These are phyloP conservation scores for Geotrupes spiniger DNA, from an alignment of 2,888 invertebrate genomes.

Conservation along the genomic window DNA sequence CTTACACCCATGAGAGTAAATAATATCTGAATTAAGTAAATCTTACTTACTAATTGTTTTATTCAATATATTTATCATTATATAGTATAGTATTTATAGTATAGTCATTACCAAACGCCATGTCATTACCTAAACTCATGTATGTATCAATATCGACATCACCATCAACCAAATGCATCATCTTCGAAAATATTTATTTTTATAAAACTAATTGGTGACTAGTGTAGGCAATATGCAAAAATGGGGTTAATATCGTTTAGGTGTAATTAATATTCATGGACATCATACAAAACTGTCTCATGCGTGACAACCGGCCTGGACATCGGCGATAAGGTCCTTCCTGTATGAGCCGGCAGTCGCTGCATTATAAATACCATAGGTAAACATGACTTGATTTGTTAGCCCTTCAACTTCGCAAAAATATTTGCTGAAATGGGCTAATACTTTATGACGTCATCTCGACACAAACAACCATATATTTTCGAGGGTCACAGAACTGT, in stretches of 20 bases:
- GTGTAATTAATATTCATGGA: conserved; percentile 12
- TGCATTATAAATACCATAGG: conserved; percentile 23
- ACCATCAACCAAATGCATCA: no score
- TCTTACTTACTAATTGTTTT: no score
- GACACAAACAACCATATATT: conserved; percentile 19
- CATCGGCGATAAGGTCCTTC: conserved; percentile 13
- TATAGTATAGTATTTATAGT: no score
- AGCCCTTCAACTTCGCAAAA: conserved; percentile 16
- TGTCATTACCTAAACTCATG: no score
- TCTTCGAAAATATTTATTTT: no score
- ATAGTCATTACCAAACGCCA: no score
- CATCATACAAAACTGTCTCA: not conserved
- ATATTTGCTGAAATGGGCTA: conserved; percentile 18
- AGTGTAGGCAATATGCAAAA: no score
- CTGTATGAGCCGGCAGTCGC: conserved; percentile 12
- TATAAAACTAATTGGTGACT: no score
- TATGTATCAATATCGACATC: no score
- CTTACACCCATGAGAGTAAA: no score
- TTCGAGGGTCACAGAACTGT: conserved; percentile 10
- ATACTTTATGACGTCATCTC: conserved; percentile 17
- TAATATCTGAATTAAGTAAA: no score
- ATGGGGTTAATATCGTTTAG: not conserved
- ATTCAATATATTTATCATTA: no score
- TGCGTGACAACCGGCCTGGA: conserved; percentile 12
- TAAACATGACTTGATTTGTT: conserved; percentile 22